Conservation (phyloP, 1,140 invertebrate species). For the Araneus ventricosus region DNA sequence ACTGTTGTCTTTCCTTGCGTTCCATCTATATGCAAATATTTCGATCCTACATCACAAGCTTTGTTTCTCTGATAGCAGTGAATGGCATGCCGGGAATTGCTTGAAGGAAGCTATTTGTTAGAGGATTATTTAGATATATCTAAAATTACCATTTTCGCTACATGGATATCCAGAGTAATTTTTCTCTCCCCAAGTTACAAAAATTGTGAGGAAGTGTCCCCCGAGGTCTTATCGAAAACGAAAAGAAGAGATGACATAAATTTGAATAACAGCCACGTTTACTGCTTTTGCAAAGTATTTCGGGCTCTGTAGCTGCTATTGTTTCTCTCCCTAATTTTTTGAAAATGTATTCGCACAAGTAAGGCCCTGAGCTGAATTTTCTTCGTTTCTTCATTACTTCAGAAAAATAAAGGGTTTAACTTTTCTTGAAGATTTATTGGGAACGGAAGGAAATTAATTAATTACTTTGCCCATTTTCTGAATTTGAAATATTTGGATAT, state of each 20-base stretch:
- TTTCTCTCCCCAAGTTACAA: not conserved
- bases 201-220: not conserved
- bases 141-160: slow-evolving; percentile 28
- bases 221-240: not conserved
- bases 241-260: not conserved
- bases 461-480: too few relatives aligned
- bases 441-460: too few relatives aligned
- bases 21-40: slow-evolving; percentile 72
- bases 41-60: slow-evolving; percentile 38
- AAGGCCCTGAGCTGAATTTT: too few relatives aligned
- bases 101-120: slow-evolving; percentile 37
- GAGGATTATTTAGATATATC: slow-evolving; percentile 70
- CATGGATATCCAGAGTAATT: slow-evolving; percentile 25
- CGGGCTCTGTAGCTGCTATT: not conserved
- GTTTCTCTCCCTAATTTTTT: too few relatives aligned
- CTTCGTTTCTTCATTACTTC: too few relatives aligned
- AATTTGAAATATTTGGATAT: too few relatives aligned
- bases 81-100: slow-evolving; percentile 48
- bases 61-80: slow-evolving; percentile 23
- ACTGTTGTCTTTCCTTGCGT: slow-evolving; percentile 48
- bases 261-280: not conserved
- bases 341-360: too few relatives aligned
- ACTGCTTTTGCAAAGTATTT: not conserved
- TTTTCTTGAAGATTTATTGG: too few relatives aligned
- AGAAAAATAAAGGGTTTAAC: too few relatives aligned